Evolutionary conservation across 2,888 invertebrate species (phyloP).

Genomic region (Dioctria rufipes): DNA sequence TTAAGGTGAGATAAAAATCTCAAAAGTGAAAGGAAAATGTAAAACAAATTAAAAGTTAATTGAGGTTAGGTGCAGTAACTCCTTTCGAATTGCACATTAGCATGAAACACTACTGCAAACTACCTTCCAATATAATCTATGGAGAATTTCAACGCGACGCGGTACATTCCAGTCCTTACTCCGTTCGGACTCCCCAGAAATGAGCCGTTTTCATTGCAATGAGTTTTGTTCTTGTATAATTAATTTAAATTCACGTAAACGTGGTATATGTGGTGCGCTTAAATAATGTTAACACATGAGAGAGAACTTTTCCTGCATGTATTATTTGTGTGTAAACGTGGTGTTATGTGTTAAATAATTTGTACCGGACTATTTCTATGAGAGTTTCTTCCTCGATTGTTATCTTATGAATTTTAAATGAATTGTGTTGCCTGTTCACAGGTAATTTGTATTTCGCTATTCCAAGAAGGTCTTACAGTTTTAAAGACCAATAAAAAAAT

Average conservation of each 20-base stretch:
- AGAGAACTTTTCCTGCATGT: no score
- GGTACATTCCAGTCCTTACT: no score
- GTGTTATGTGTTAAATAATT: constrained; percentile 28
- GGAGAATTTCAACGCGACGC: no score
- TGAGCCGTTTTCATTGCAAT: neutral
- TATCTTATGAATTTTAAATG: constrained; percentile 30
- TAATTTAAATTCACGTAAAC: constrained; percentile 17
- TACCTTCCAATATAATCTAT: no score
- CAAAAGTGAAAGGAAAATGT: no score
- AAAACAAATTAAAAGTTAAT: constrained; percentile 32
- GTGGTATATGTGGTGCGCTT: neutral
- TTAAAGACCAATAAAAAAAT: no score
- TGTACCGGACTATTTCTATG: constrained; percentile 9
- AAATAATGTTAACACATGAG: neutral
- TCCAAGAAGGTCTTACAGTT: no score
- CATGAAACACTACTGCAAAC: neutral
- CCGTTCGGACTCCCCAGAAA: neutral
- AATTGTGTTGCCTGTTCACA: constrained; percentile 35
- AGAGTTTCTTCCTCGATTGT: neutral
- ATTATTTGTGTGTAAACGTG: constrained; percentile 4
- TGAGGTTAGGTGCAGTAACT: constrained; percentile 25
- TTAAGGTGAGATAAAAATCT: no score
- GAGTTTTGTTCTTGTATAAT: constrained; percentile 20
- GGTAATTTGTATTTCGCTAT: neutral
- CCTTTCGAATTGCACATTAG: neutral